A percentile compares a stretch with the other conserved stretches of the same genome.
Evolutionary conservation across 2,888 invertebrate genomes (phyloP).

Genomic region (Sphecodes monilicornis): DNA sequence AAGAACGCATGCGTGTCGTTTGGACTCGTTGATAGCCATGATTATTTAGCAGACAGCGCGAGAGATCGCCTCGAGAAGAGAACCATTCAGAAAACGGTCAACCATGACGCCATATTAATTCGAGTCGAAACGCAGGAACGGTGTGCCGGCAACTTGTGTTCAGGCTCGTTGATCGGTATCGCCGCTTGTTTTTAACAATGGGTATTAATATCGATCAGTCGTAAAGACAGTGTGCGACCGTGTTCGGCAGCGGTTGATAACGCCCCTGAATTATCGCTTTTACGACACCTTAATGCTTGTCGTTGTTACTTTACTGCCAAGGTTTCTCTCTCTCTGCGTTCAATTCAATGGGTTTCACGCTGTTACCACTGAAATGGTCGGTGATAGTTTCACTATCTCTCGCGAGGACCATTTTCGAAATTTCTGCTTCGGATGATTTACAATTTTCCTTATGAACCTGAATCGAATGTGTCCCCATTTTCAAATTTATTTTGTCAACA

Average conservation of each 20-base stretch:
- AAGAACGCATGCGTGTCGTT: background rate
- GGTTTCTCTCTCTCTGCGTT: slow-evolving; percentile 53
- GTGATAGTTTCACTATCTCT: background rate
- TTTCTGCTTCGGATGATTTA: background rate
- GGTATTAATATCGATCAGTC: slow-evolving; percentile 63
- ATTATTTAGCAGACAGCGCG: slow-evolving; percentile 1
- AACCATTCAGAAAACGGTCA: slow-evolving; percentile 8
- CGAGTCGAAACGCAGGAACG: slow-evolving; percentile 30
- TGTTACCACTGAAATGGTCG: slow-evolving; percentile 37
- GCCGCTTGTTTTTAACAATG: slow-evolving; percentile 63
- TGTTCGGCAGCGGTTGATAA: slow-evolving; percentile 66
- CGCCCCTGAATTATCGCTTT: slow-evolving; percentile 67
- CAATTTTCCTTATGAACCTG: too few species aligned
- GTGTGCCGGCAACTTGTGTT: slow-evolving; percentile 50
- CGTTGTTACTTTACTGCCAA: slow-evolving; percentile 55
- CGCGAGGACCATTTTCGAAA: background rate
- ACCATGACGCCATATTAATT: slow-evolving; percentile 43
- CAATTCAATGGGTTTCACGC: slow-evolving; percentile 36
- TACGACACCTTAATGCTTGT: slow-evolving; percentile 61
- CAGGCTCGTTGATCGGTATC: slow-evolving; percentile 59
- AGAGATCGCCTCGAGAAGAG: slow-evolving; percentile 4
- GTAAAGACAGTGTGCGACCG: slow-evolving; percentile 61
- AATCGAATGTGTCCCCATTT: background rate
- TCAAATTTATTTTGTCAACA: background rate
- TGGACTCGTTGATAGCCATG: slow-evolving; percentile 10